Percentiles rank a stretch among this genome's conserved stretches.
phyloP scores from a whole-genome alignment of 2,797 vertebrate genomes.

The Apogon talboti region DNA sequence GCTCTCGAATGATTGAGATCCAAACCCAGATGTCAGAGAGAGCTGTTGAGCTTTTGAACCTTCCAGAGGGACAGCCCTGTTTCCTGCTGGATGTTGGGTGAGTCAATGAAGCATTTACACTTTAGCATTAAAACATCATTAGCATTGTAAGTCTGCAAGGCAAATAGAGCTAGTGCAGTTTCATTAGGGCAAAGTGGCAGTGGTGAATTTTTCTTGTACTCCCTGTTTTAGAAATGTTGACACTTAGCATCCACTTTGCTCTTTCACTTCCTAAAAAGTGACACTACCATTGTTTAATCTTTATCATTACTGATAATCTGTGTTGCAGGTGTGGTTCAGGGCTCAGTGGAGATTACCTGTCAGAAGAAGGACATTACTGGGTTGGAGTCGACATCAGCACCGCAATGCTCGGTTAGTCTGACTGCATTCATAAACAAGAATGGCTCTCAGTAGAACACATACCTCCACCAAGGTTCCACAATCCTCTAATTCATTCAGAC shows the following conservation, averaged over 20 bases:
- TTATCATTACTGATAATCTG: neutral
- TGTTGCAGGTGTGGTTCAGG: conserved; percentile 91
- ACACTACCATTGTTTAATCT: too few species aligned
- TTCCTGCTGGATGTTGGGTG: conserved; percentile 94
- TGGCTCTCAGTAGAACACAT: too few species aligned
- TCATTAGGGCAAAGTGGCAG: too few species aligned
- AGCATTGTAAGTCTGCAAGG: too few species aligned
- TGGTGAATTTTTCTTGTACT: too few species aligned
- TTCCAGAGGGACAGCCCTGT: conserved; percentile 88
- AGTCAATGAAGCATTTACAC: conserved; percentile 32
- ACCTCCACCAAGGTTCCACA: neutral
- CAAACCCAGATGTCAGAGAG: conserved; percentile 95
- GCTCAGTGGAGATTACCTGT: conserved; percentile 92
- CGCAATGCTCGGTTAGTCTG: conserved; percentile 91
- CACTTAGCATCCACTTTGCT: too few species aligned
- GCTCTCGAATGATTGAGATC: conserved; percentile 94
- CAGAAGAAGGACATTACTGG: conserved; percentile 93
- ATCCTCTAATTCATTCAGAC: too few species aligned
- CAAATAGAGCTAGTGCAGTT: too few species aligned
- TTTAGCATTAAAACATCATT: neutral
- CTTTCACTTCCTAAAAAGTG: too few species aligned
- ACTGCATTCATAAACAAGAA: neutral
- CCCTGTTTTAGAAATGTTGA: too few species aligned
- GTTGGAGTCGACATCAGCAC: conserved; percentile 95
- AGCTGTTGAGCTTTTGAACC: conserved; percentile 90